phyloP scores from a whole-genome alignment of 1,140 invertebrate species.

The Panulirus ornatus region DNA sequence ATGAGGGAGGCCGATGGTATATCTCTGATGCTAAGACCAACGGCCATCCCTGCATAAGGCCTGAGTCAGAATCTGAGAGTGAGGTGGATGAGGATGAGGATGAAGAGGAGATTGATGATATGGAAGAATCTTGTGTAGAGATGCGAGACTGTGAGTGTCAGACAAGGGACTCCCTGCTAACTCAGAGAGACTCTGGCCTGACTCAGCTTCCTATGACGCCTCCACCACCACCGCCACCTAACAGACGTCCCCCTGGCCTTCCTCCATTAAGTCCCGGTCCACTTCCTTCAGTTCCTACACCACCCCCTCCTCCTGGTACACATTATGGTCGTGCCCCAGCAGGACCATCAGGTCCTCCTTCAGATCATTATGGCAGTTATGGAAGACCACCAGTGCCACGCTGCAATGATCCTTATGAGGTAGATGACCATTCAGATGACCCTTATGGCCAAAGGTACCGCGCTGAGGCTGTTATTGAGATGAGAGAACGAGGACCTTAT shows the following conservation, averaged over 20 bases:
- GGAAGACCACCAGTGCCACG: conserved; percentile 52
- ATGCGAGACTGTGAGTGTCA: conserved; percentile 89
- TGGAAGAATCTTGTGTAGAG: conserved; percentile 79
- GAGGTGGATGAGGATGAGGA: conserved; percentile 76
- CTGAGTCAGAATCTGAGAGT: conserved; percentile 69
- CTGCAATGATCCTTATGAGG: conserved; percentile 62
- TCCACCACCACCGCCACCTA: conserved; percentile 74
- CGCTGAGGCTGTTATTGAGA: conserved; percentile 84
- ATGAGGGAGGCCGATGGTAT: conserved; percentile 78
- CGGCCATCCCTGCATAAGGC: conserved; percentile 78
- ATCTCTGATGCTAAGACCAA: conserved; percentile 79
- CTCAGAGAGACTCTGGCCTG: conserved; percentile 77
- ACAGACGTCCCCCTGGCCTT: conserved; percentile 71
- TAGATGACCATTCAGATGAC: conserved; percentile 74
- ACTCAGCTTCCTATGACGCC: conserved; percentile 61
- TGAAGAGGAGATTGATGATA: conserved; percentile 75
- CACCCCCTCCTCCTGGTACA: conserved; percentile 76
- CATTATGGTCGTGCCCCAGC: conserved; percentile 65
- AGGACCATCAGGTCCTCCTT: conserved; percentile 61
- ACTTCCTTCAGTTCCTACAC: conserved; percentile 70
- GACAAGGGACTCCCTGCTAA: conserved; percentile 87
- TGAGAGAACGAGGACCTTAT: conserved; percentile 78
- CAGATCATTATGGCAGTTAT: conserved; percentile 60
- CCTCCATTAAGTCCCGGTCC: conserved; percentile 57
- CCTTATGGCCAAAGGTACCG: conserved; percentile 76